phyloP scores from a whole-genome alignment of 2,888 invertebrate species.

The Eueremaeus valkanovi region DNA sequence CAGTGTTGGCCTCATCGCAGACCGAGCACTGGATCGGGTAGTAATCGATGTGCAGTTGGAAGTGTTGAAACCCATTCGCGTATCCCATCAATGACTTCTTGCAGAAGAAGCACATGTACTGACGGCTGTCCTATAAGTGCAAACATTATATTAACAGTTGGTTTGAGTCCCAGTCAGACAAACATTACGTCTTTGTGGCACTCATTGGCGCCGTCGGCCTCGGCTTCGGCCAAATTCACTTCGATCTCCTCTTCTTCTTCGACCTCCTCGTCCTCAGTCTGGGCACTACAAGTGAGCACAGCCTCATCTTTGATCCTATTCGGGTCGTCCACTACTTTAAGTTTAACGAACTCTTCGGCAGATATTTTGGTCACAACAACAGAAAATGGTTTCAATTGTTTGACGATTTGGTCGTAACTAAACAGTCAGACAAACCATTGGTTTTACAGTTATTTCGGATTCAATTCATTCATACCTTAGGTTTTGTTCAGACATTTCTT shows the following conservation, averaged over 20 bases:
- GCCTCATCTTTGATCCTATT: constrained; percentile 5
- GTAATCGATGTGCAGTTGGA: constrained; percentile 35
- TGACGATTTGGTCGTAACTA: not conserved
- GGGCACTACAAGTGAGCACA: not conserved
- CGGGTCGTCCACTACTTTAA: not conserved
- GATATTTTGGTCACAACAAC: not conserved
- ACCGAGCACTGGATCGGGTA: constrained; percentile 30
- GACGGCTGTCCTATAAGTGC: not conserved
- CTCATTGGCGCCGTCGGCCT: not conserved
- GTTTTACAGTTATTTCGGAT: too few species aligned
- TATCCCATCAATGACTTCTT: not conserved
- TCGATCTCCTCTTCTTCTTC: constrained; percentile 12
- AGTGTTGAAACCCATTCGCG: not conserved
- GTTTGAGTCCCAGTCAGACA: not conserved
- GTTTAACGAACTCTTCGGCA: not conserved
- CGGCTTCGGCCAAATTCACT: not conserved
- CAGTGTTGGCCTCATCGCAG: constrained; percentile 30
- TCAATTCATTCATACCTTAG: not conserved
- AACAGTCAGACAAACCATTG: not conserved
- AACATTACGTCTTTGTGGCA: not conserved
- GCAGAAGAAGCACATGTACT: not conserved
- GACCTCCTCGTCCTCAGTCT: not conserved
- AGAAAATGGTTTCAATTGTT: not conserved
- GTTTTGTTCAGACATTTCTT: not conserved
- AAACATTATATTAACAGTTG: not conserved